A percentile compares a stretch with the other conserved stretches of the same genome.
Conservation (phyloP, 2,113 vertebrate species). For the Eudorcas thomsonii region DNA sequence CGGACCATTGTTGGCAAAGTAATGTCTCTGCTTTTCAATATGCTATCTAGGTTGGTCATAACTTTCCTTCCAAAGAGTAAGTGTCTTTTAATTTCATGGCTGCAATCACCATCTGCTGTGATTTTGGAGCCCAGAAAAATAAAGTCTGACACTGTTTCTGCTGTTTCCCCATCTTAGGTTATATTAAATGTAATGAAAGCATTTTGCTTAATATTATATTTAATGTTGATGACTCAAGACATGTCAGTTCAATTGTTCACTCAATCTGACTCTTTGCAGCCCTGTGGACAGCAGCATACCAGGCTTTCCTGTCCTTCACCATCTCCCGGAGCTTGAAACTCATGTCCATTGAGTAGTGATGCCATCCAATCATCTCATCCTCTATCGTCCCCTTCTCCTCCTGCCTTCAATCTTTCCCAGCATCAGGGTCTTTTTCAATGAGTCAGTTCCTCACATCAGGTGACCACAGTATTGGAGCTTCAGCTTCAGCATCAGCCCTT, state of each 20-base stretch:
- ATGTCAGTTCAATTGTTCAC: background rate
- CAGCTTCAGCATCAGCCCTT: background rate
- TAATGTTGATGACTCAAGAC: background rate
- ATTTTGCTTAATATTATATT: background rate
- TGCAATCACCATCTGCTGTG: no score
- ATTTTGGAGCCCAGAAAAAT: no score
- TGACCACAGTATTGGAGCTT: background rate
- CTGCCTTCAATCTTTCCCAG: background rate
- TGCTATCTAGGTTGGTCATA: no score
- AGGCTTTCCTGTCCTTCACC: background rate
- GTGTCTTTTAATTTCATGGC: no score
- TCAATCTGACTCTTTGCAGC: background rate
- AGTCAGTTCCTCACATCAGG: background rate
- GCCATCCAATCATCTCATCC: background rate
- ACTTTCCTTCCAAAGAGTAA: no score
- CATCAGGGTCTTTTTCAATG: background rate
- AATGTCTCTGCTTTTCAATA: no score
- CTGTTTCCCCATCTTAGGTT: background rate
- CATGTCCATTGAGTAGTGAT: background rate
- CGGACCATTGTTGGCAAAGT: no score
- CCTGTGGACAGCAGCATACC: rapidly evolving
- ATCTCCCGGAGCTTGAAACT: background rate
- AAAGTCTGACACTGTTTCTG: no score
- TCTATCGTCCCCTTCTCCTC: background rate
- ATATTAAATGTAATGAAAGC: background rate